phyloP scores from a whole-genome alignment of 2,113 vertebrate species.

The Passer montanus region DNA sequence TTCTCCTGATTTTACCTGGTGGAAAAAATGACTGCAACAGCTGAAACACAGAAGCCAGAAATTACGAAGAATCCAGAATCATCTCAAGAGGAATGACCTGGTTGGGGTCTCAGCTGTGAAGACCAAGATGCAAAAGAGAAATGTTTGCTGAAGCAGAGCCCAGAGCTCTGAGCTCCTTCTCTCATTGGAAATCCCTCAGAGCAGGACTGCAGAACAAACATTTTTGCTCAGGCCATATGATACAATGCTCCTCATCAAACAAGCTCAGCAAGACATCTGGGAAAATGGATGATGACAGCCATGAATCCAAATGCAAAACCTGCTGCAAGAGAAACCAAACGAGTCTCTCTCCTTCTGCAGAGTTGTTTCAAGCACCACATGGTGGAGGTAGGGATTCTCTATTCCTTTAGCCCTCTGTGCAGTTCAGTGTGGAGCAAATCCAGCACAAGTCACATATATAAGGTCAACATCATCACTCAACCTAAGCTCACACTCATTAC shows the following conservation, averaged over 20 bases:
- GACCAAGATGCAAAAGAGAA: neutral
- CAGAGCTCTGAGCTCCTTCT: neutral
- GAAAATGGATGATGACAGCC: neutral
- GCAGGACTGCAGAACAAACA: neutral
- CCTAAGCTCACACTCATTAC: neutral
- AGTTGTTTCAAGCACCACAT: fast-evolving
- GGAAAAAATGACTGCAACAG: neutral
- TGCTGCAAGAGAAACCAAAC: neutral
- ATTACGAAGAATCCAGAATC: neutral
- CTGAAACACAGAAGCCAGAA: neutral
- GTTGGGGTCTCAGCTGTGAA: neutral
- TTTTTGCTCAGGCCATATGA: neutral
- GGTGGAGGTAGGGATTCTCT: neutral
- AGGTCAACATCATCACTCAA: neutral
- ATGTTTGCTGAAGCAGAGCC: neutral
- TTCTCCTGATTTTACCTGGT: neutral
- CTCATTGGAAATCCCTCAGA: neutral
- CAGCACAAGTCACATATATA: neutral
- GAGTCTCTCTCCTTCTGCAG: neutral
- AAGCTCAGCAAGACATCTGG: neutral
- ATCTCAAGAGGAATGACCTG: neutral
- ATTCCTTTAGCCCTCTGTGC: neutral
- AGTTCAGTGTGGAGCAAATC: neutral
- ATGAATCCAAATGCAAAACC: neutral
- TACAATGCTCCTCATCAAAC: neutral